Conservation (phyloP, 1,140 invertebrate genomes). For the Aporrectodea caliginosa region DNA sequence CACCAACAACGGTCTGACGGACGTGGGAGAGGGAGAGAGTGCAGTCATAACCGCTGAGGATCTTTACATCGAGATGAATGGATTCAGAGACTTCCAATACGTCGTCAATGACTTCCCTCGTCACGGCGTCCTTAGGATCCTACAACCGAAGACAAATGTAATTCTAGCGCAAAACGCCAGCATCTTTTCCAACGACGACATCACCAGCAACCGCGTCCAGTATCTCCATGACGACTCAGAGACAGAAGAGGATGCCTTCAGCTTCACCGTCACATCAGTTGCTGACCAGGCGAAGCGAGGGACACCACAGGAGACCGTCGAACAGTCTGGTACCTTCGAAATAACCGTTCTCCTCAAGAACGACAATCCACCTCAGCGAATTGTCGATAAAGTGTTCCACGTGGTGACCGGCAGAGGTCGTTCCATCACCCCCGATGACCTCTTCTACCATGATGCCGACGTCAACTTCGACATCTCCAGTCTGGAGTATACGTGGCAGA, state of each 20-base stretch:
- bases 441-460: constrained; percentile 76
- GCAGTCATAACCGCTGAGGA: constrained; percentile 63
- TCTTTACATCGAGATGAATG: constrained; percentile 70
- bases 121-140: constrained; percentile 61
- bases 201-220: constrained; percentile 37
- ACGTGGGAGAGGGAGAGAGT: constrained; percentile 73
- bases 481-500: constrained; percentile 74
- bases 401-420: constrained; percentile 75
- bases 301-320: constrained; percentile 35
- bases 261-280: constrained; percentile 60
- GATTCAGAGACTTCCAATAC: constrained; percentile 70
- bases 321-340: constrained; percentile 61
- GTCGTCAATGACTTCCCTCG: constrained; percentile 70
- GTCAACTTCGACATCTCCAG: constrained; percentile 72
- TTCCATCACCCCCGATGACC: constrained; percentile 70
- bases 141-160: constrained; percentile 38
- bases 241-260: constrained; percentile 42
- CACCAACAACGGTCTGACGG: constrained; percentile 64
- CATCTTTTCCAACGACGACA: constrained; percentile 64
- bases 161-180: constrained; percentile 54
- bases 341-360: constrained; percentile 77
- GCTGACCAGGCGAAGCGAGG: neutral
- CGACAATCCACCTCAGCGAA: constrained; percentile 78
- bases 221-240: constrained; percentile 44
- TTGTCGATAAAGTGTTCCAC: constrained; percentile 71